These are phyloP conservation scores for Holocentrus rufus DNA, from an alignment of 2,797 vertebrate species.

Conservation along the genomic window DNA sequence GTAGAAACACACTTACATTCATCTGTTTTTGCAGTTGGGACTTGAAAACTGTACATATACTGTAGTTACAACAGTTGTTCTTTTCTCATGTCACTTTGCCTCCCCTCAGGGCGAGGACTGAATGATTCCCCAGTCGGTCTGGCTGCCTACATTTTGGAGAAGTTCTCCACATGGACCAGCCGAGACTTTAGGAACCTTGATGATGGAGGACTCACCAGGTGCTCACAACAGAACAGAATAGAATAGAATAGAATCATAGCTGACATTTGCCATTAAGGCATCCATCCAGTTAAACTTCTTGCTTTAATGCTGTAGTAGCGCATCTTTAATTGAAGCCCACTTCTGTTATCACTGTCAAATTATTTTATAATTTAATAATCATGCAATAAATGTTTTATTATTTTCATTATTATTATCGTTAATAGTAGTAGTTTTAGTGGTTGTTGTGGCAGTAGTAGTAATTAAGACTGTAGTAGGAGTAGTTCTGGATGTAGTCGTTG, in stretches of 20 bases:
- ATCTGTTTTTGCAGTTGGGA: too few species aligned
- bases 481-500: neutral
- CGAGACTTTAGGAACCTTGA: conserved; percentile 81
- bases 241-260: neutral
- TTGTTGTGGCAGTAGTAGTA: neutral
- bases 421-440: neutral
- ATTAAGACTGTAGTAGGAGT: neutral
- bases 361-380: too few species aligned
- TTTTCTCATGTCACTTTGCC: neutral
- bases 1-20: too few species aligned
- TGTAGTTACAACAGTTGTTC: neutral
- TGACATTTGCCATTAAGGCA: neutral
- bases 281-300: too few species aligned
- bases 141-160: conserved; percentile 91
- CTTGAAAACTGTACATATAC: too few species aligned
- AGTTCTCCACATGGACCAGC: conserved; percentile 91
- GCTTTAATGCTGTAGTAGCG: neutral
- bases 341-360: neutral
- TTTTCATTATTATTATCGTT: neutral
- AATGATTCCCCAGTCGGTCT: conserved; percentile 91
- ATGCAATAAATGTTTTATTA: neutral
- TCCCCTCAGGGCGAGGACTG: conserved; percentile 83
- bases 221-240: neutral
- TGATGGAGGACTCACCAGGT: conserved; percentile 90
- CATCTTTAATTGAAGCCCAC: neutral